Percentiles rank a stretch among this genome's conserved stretches.
Conservation (phyloP, 1,140 invertebrate genomes). For the Drosophila melanica region DNA sequence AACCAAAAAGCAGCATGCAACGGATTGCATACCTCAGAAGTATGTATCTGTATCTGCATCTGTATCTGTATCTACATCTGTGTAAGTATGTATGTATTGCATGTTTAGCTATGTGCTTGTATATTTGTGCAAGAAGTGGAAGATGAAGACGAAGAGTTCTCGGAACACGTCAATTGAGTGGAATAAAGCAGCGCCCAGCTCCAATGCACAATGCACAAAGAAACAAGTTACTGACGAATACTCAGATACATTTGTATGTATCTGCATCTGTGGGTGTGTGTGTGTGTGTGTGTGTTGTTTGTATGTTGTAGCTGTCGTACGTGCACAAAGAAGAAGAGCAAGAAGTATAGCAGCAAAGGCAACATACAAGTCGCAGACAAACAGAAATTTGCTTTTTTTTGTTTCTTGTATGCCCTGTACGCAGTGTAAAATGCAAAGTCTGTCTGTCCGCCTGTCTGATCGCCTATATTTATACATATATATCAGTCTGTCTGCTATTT, state of each 20-base stretch:
- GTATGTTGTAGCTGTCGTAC: not conserved
- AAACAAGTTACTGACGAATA: conserved; percentile 44
- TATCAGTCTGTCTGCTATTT: too few relatives aligned
- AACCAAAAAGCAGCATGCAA: not conserved
- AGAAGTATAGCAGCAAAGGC: too few relatives aligned
- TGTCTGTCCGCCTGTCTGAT: too few relatives aligned
- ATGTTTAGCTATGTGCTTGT: not conserved
- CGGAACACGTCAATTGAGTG: conserved; percentile 63
- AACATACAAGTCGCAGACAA: conserved; percentile 1
- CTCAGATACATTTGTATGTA: conserved; percentile 11
- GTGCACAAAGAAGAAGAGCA: conserved; percentile 8
- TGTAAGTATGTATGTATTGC: not conserved
- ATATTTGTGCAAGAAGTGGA: conserved; percentile 17
- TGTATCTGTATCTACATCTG: not conserved
- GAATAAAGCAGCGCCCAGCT: conserved; percentile 34
- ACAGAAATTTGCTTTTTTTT: conserved; percentile 28
- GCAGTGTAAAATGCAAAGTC: too few relatives aligned
- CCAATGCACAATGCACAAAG: conserved; percentile 32
- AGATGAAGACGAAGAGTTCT: conserved; percentile 60
- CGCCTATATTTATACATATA: too few relatives aligned
- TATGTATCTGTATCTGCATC: not conserved
- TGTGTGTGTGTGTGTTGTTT: conserved; percentile 1
- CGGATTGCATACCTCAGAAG: conserved; percentile 24
- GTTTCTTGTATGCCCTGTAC: not conserved
- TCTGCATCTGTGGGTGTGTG: conserved; percentile 5